phyloP scores from a whole-genome alignment of 1,140 invertebrate species.

The Dufourea novaeangliae region DNA sequence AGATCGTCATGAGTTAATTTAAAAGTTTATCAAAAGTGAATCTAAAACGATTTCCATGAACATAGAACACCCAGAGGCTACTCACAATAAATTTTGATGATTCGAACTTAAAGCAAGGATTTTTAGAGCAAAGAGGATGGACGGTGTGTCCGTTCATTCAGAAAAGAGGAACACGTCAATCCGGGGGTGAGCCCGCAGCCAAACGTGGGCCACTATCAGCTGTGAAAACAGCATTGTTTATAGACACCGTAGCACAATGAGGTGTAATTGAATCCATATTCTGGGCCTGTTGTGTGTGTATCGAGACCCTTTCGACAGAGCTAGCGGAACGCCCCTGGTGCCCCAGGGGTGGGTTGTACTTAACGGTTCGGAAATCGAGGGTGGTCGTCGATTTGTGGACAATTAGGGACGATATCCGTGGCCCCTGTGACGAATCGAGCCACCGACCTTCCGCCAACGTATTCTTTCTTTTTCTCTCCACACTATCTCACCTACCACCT shows the following conservation, averaged over 20 bases:
- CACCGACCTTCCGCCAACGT: background rate
- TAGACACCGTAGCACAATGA: constrained; percentile 78
- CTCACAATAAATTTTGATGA: too few species aligned
- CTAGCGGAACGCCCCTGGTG: constrained; percentile 44
- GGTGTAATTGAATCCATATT: constrained; percentile 80
- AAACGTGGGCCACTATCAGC: constrained; percentile 72
- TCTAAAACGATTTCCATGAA: too few species aligned
- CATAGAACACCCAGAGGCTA: too few species aligned
- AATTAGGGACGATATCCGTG: constrained; percentile 74
- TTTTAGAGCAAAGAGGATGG: too few species aligned
- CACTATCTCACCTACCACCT: too few species aligned
- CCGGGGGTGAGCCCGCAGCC: constrained; percentile 31
- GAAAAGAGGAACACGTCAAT: background rate
- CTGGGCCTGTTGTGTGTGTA: constrained; percentile 31
- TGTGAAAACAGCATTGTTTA: constrained; percentile 80
- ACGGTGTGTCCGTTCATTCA: background rate
- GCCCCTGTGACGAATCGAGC: constrained; percentile 11
- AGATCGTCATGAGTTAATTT: too few species aligned
- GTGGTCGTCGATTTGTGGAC: constrained; percentile 76
- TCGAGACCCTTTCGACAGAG: constrained; percentile 50
- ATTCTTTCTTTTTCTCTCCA: background rate
- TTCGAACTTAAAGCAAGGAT: too few species aligned
- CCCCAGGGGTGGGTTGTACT: constrained; percentile 63
- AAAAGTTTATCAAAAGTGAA: too few species aligned
- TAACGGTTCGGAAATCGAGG: constrained; percentile 72